phyloP scores from a whole-genome alignment of 2,797 vertebrate species.

The Margarornis squamiger region DNA sequence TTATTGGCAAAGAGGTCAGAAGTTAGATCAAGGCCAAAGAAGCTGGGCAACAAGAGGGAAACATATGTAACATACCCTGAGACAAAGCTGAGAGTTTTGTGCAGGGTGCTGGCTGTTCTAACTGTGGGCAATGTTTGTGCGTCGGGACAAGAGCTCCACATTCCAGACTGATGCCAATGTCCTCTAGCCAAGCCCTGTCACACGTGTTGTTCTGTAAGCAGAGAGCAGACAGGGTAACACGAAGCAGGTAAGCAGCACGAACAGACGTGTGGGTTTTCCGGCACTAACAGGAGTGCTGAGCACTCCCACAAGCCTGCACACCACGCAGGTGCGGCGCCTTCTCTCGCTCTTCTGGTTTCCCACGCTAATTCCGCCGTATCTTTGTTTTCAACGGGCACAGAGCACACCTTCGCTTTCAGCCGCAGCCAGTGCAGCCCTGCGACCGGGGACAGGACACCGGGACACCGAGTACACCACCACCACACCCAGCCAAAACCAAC shows the following conservation, averaged over 20 bases:
- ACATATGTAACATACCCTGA: fast-evolving
- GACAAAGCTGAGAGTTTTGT: not conserved
- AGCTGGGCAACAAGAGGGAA: not conserved
- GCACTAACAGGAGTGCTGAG: not conserved
- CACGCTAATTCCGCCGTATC: not conserved
- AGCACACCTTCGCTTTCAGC: fast-evolving
- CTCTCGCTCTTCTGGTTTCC: not conserved
- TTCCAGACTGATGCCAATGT: not conserved
- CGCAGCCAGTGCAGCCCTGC: fast-evolving
- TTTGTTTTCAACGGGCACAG: fast-evolving
- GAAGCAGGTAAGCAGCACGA: not conserved
- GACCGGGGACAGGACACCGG: too few relatives aligned
- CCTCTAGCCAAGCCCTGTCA: not conserved
- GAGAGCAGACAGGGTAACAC: not conserved
- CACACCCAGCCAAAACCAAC: not conserved
- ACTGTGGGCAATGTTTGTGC: not conserved
- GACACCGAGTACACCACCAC: too few relatives aligned
- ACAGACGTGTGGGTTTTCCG: fast-evolving
- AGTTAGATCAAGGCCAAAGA: not conserved
- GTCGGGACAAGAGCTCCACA: not conserved
- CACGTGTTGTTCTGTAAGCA: fast-evolving
- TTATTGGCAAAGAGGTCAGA: not conserved
- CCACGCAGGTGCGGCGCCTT: not conserved
- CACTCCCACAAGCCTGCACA: not conserved
- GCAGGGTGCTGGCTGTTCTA: not conserved